Percentiles rank a stretch among this genome's conserved stretches.
Conservation (phyloP, 2,113 vertebrate species). For the Stegostoma tigrinum region DNA sequence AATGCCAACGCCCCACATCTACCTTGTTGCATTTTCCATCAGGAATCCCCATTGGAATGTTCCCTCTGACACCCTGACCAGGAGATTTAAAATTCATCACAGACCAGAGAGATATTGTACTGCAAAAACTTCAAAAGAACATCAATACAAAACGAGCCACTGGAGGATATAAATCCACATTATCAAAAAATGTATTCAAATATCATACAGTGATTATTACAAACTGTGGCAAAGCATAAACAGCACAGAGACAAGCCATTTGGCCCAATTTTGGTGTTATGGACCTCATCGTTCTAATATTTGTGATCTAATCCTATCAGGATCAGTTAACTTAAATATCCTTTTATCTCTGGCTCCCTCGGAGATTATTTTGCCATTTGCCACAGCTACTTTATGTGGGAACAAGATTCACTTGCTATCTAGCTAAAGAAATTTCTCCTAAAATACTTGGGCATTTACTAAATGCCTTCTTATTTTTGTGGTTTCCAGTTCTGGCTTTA, state of each 20-base stretch:
- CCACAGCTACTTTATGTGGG: not conserved
- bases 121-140: not conserved
- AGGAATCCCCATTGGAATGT: not conserved
- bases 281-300: not conserved
- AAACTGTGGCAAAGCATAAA: not conserved
- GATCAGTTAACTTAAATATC: not conserved
- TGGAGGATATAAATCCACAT: not conserved
- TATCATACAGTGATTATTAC: not conserved
- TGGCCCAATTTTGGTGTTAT: not conserved
- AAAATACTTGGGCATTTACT: not conserved
- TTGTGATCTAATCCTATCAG: not conserved
- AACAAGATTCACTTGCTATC: not conserved
- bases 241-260: too few species aligned
- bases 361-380: not conserved
- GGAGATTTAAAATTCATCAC: not conserved
- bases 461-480: too few species aligned
- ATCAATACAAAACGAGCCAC: not conserved
- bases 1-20: not conserved
- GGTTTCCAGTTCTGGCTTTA: not conserved
- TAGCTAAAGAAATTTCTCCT: not conserved
- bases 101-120: not conserved
- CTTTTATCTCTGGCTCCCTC: not conserved
- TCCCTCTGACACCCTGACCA: not conserved
- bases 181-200: not conserved
- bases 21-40: not conserved